Evolutionary conservation across 2,113 vertebrate species (phyloP).

Genomic region (Chascanopsetta lugubris): DNA sequence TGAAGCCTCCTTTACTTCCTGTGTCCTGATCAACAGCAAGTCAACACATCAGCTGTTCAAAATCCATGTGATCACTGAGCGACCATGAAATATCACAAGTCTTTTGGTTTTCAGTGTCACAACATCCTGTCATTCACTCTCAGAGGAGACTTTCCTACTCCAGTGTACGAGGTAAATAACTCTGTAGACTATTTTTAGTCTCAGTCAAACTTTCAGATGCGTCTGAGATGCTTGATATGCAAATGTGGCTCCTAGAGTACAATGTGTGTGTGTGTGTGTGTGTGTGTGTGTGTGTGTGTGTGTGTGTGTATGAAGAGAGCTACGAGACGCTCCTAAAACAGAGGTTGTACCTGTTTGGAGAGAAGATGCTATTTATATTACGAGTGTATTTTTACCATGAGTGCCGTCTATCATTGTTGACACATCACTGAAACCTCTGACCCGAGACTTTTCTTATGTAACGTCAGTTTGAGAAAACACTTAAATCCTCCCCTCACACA

Average conservation of each 20-base stretch:
- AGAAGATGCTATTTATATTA: slow-evolving; percentile 3
- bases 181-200: slow-evolving; percentile 63
- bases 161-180: slow-evolving; percentile 40
- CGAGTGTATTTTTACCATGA: slow-evolving; percentile 14
- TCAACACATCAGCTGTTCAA: slow-evolving; percentile 18
- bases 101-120: slow-evolving; percentile 39
- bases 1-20: background rate
- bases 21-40: background rate
- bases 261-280: no score
- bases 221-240: slow-evolving; percentile 58
- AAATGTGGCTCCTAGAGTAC: slow-evolving; percentile 42
- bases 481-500: background rate
- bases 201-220: slow-evolving; percentile 36
- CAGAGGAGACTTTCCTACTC: slow-evolving; percentile 37
- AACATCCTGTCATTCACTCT: slow-evolving; percentile 40
- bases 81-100: slow-evolving; percentile 26
- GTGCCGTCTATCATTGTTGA: background rate
- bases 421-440: background rate
- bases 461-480: background rate
- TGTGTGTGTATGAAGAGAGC: slow-evolving; percentile 10
- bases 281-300: no score
- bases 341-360: slow-evolving; percentile 7
- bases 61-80: slow-evolving; percentile 14
- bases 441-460: background rate
- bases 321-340: background rate